Base-by-base conservation (phyloP, 37 sponge, comb jelly and placozoan species). In the Chondrosia reniformis region DNA sequence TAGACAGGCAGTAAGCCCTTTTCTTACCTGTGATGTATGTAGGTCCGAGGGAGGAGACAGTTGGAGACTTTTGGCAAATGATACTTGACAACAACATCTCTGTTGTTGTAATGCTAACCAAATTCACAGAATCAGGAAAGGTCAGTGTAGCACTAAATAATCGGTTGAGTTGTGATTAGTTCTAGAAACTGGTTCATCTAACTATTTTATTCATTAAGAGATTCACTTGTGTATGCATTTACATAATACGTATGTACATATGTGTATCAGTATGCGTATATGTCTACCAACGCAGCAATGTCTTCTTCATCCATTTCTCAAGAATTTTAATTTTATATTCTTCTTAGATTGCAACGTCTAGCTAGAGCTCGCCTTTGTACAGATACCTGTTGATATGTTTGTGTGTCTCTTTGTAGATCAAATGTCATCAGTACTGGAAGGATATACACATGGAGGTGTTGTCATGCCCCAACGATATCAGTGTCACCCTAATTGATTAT, bases 391-490 rank as follows among this genome's bases (percentile, higher is more conserved):
- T 49, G 52, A 49, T 15, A 10, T 15, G 15, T 49, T 49, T 15
- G 10, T 49, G 52, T 49, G 15, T 15, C 7, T 59, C 61, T 30
- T 59, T 5, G 27, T 13, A 69, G 72, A 40, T 37, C 17, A 69
- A 69, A 44, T 69, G 72, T 69, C 44, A 24, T 44, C 72, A 69
- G 72, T 69, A 69, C 43, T 69, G 72, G 72, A 69, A 37, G 38
- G 72, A 69, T 6, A 6, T n/a, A 2, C 2, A 43, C 41, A 43
- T 44, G 17, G 42, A 39, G 2, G 44, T 21, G 24, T 69, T 39
- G 44, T 19, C 15, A 17, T 24, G 39, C 1, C n/a, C 15, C 40
- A 69, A 69, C 22, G 72, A 25, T 1, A 21, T 69, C 1, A 44
- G 17, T 69, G 43, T 69, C 22, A 69, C 72, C 9, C 72, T 69